phyloP scores from a whole-genome alignment of 2,797 vertebrate genomes.

The Margarornis squamiger region DNA sequence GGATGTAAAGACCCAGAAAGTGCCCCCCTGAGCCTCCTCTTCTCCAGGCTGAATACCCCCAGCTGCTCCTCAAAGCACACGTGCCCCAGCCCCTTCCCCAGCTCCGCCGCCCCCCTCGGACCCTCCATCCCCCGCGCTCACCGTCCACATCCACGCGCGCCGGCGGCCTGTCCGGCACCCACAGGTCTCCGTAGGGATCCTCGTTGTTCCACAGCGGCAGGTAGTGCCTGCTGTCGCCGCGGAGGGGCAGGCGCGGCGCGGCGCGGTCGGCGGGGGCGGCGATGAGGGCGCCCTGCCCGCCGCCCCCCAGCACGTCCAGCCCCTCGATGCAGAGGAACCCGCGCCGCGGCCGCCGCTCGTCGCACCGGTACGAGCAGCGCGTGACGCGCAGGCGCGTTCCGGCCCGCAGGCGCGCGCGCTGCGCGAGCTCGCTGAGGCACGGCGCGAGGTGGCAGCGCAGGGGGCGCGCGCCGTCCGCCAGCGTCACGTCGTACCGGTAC shows the following conservation, averaged over 20 bases:
- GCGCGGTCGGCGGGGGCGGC: background rate
- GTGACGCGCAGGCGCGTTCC: constrained; percentile 76
- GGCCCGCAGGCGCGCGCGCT: constrained; percentile 77
- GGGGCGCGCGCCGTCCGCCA: constrained; percentile 79
- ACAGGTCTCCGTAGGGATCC: constrained; percentile 85
- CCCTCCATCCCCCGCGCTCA: constrained; percentile 61
- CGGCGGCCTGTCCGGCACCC: constrained; percentile 65
- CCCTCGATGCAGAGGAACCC: constrained; percentile 81
- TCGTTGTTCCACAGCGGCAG: constrained; percentile 91
- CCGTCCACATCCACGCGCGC: constrained; percentile 77
- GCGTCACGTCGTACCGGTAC: constrained; percentile 86
- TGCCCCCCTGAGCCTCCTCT: too few relatives aligned
- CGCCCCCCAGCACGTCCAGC: background rate
- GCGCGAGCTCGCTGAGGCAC: constrained; percentile 76
- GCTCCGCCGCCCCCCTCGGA: background rate
- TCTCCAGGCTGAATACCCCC: background rate
- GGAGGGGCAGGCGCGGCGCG: constrained; percentile 69
- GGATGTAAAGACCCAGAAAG: accelerated
- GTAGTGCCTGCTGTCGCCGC: constrained; percentile 80
- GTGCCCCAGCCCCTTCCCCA: background rate
- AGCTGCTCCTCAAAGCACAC: accelerated
- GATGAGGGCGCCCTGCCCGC: too few relatives aligned
- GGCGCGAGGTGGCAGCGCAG: constrained; percentile 80
- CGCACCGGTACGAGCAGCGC: constrained; percentile 80
- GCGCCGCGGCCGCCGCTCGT: constrained; percentile 75